Evolutionary conservation across 2,797 vertebrate species (phyloP).

Genomic region (Vipera latastei): DNA sequence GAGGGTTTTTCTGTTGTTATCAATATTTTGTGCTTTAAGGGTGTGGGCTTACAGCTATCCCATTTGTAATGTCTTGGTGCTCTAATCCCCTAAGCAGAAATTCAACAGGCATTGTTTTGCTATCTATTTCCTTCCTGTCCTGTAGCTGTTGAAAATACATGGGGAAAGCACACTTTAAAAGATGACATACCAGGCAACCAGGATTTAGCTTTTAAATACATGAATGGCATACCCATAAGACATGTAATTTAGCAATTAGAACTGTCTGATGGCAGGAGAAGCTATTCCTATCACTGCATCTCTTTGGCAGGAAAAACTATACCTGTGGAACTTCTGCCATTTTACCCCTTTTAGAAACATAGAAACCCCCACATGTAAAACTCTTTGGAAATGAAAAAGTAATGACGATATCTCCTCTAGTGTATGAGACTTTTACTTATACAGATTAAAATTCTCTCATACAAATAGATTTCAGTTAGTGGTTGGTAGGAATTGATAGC

Average conservation of each 20-base stretch:
- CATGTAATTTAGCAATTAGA: background rate
- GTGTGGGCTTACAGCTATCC: background rate
- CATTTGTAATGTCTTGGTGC: background rate
- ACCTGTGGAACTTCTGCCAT: background rate
- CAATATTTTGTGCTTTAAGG: background rate
- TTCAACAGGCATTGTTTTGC: background rate
- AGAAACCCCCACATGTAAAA: background rate
- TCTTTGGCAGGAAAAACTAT: background rate
- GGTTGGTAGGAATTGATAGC: background rate
- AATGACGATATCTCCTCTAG: background rate
- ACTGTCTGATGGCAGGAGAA: background rate
- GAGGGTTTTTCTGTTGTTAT: background rate
- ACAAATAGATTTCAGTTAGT: background rate
- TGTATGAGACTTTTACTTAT: background rate
- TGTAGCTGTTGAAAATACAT: background rate
- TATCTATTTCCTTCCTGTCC: background rate
- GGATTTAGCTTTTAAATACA: background rate
- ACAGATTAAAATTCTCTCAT: background rate
- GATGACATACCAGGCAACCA: background rate
- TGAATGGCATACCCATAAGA: background rate
- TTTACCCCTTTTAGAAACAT: background rate
- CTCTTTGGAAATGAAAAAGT: background rate
- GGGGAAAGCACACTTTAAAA: background rate
- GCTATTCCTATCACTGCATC: background rate
- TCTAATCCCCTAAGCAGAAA: background rate